phyloP scores from a whole-genome alignment of 1,140 invertebrate species.

The Pseudomyrmex concolor region DNA sequence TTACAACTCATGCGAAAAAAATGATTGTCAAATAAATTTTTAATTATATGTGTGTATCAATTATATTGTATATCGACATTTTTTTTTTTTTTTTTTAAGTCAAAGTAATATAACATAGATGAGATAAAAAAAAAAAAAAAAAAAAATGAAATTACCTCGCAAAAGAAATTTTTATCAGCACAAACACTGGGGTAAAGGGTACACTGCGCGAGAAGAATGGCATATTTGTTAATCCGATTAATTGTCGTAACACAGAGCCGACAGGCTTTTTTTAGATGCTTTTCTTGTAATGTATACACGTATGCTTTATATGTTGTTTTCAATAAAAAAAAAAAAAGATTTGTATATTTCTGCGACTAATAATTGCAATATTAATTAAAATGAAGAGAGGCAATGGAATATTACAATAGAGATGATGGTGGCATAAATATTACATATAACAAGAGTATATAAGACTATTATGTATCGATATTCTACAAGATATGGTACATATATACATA shows the following conservation, averaged over 20 bases:
- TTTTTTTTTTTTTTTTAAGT: constrained; percentile 28
- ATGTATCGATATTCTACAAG: too few species aligned
- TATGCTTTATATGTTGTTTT: constrained; percentile 5
- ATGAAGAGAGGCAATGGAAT: too few species aligned
- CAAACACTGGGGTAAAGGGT: constrained; percentile 82
- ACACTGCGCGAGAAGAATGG: constrained; percentile 43
- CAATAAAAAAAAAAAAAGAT: background rate
- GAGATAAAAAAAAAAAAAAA: too few species aligned
- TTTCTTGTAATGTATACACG: background rate
- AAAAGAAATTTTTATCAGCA: constrained; percentile 71
- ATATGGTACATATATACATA: too few species aligned
- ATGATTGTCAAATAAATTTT: constrained; percentile 22
- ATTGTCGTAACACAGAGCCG: background rate
- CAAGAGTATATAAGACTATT: too few species aligned
- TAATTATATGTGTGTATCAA: background rate
- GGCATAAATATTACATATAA: too few species aligned
- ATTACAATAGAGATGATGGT: too few species aligned
- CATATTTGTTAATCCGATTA: constrained; percentile 40
- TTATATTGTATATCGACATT: background rate
- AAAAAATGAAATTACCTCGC: constrained; percentile 55
- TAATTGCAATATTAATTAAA: too few species aligned
- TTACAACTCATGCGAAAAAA: background rate
- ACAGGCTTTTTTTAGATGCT: background rate
- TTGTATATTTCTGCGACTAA: too few species aligned
- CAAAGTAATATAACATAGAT: constrained; percentile 22